Evolutionary conservation across 1,140 invertebrate species (phyloP).

Genomic region (Neocloeon triangulifer): DNA sequence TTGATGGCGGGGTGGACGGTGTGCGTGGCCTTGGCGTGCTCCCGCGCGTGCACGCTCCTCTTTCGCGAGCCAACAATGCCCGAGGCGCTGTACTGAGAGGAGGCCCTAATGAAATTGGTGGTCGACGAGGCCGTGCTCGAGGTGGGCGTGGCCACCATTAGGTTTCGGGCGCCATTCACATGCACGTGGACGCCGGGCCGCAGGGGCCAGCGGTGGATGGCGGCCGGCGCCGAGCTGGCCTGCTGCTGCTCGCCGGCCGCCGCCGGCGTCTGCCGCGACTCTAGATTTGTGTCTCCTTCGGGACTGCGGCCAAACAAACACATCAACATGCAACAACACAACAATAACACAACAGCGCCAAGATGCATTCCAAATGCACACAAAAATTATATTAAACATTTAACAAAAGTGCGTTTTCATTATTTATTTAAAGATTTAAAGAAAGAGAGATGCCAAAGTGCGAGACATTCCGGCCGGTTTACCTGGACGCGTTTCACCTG

Average conservation of each 20-base stretch:
- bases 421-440: too few species aligned
- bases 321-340: constrained; percentile 9
- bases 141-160: constrained; percentile 20
- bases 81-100: too few species aligned
- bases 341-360: neutral
- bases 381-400: constrained; percentile 5
- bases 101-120: too few species aligned
- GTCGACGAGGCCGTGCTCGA: too few species aligned
- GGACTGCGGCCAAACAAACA: constrained; percentile 10
- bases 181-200: constrained; percentile 71
- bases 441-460: too few species aligned
- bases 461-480: too few species aligned
- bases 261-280: constrained; percentile 12
- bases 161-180: constrained; percentile 47
- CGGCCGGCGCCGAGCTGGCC: constrained; percentile 15
- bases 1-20: too few species aligned
- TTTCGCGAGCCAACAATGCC: too few species aligned
- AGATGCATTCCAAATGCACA: neutral
- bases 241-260: constrained; percentile 19
- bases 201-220: constrained; percentile 49
- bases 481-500: too few species aligned
- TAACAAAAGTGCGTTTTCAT: too few species aligned
- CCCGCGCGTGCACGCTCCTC: too few species aligned
- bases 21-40: too few species aligned
- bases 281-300: constrained; percentile 13